Base-by-base conservation (phyloP, 2,113 vertebrate species). In the Ciconia stormi region DNA sequence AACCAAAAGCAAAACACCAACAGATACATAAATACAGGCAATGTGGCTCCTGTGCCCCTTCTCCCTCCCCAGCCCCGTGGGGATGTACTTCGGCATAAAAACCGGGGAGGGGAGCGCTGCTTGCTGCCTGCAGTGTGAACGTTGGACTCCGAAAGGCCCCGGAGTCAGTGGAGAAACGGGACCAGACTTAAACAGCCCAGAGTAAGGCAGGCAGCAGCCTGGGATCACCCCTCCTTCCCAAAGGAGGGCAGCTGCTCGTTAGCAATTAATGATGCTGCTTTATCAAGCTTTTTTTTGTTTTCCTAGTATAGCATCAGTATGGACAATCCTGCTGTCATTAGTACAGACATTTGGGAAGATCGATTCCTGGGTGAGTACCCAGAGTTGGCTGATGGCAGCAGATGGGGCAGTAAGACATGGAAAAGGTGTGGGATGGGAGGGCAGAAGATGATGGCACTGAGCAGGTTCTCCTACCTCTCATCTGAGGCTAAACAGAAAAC, bases 1-100 rank as follows among this genome's bases (percentile, higher is more conserved):
- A 47, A 47, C 49, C 47, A 9, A 42, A 52, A 92, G 26, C 87
- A 52, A 17, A 93, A 50, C 70, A 72, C 62, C 58, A 87, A 76
- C 50, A 92, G 93, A 38, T 90, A 88, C 55, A 53, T 44, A 62
- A 95, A 89, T 90, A 91, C 61, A 83, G 94, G 93, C 23, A 38
- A 17, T 0, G 81, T 42, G 36, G 80, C 74, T 93, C 52, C 40
- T 71, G 77, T 21, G 82, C 49, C 81, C 86, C 86, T 55, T 87
- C 38, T 72, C 67, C 50, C 16, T 89, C 42, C 65, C 66, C 40
- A 53, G 26, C 8, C 34, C 22, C 1, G 0, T 0, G 1, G 44
- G 93, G 95, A 65, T 12, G 9, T 42, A 2, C 30, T 7, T 11
- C 1, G 2, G 38, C 29, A 16, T 3, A 10, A 83, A 87, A 55